These are phyloP conservation scores for Subacronicta megacephala DNA, from an alignment of 2,888 invertebrate species.

Conservation along the genomic window DNA sequence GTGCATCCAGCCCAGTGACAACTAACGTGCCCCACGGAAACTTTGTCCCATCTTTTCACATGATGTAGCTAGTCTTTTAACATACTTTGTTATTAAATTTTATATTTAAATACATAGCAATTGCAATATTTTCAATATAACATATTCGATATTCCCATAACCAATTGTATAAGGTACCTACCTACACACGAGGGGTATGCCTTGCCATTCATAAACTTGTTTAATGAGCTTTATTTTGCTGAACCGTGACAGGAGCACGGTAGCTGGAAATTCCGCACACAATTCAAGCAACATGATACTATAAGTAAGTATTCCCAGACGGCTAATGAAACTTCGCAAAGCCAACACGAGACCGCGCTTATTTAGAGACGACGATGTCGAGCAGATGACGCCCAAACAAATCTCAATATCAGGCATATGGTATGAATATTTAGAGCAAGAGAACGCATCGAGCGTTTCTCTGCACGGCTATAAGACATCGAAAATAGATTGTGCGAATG, in stretches of 20 bases:
- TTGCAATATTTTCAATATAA: background rate
- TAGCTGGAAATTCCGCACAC: slow-evolving; percentile 67
- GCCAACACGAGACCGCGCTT: slow-evolving; percentile 80
- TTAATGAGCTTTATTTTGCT: slow-evolving; percentile 43
- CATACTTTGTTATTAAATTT: slow-evolving; percentile 1
- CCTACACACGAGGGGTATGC: background rate
- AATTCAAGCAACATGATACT: slow-evolving; percentile 81
- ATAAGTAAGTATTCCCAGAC: slow-evolving; percentile 80
- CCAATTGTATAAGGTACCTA: background rate
- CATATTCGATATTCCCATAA: background rate
- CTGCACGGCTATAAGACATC: slow-evolving; percentile 88
- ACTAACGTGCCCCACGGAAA: slow-evolving; percentile 62
- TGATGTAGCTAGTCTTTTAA: slow-evolving; percentile 19
- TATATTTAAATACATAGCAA: slow-evolving; percentile 2
- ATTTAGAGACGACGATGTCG: slow-evolving; percentile 83
- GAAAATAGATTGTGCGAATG: slow-evolving; percentile 90
- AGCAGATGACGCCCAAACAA: slow-evolving; percentile 88
- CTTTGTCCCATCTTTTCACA: slow-evolving; percentile 32
- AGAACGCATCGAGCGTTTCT: slow-evolving; percentile 84
- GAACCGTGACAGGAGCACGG: slow-evolving; percentile 44
- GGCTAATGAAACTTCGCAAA: slow-evolving; percentile 86
- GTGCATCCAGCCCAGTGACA: slow-evolving; percentile 60
- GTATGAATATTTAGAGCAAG: slow-evolving; percentile 88
- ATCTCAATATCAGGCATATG: slow-evolving; percentile 88
- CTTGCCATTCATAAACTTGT: slow-evolving; percentile 20